A percentile compares a stretch with the other conserved stretches of the same genome.
Evolutionary conservation across 2,888 invertebrate species (phyloP).

Genomic region (Eristalis tenax): DNA sequence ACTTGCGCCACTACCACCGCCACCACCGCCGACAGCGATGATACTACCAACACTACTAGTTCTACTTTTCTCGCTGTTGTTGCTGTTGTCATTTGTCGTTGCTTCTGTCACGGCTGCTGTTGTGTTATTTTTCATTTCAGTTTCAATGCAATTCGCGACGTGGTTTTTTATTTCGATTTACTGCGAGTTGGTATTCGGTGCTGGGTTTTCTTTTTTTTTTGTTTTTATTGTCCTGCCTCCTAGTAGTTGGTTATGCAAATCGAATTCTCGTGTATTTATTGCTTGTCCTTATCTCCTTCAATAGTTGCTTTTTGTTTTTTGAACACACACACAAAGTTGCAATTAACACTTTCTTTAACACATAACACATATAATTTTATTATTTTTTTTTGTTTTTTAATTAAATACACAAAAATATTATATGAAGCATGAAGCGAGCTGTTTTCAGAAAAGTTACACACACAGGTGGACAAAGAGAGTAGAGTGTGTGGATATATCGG

Average conservation of each 20-base stretch:
- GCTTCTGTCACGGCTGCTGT: conserved; percentile 58
- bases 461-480: conserved; percentile 49
- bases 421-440: conserved; percentile 63
- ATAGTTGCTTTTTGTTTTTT: background rate
- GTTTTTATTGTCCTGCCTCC: conserved; percentile 40
- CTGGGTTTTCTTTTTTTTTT: conserved; percentile 61
- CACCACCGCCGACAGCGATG: conserved; percentile 64
- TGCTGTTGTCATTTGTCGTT: conserved; percentile 61
- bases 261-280: conserved; percentile 20
- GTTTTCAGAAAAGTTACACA: conserved; percentile 39
- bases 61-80: conserved; percentile 50
- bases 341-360: conserved; percentile 71
- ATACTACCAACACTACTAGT: conserved; percentile 52
- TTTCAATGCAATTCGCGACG: conserved; percentile 1
- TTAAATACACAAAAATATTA: conserved; percentile 69
- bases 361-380: conserved; percentile 62
- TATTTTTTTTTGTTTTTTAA: conserved; percentile 34
- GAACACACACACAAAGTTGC: conserved; percentile 60
- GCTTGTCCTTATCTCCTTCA: background rate
- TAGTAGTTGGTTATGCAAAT: conserved; percentile 59
- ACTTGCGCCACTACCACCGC: conserved; percentile 27
- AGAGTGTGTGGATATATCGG: background rate
- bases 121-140: conserved; percentile 72
- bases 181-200: background rate
- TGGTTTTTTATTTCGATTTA: conserved; percentile 22